Conservation (phyloP, 2,113 vertebrate species). For the Corythornis madagascariensis region DNA sequence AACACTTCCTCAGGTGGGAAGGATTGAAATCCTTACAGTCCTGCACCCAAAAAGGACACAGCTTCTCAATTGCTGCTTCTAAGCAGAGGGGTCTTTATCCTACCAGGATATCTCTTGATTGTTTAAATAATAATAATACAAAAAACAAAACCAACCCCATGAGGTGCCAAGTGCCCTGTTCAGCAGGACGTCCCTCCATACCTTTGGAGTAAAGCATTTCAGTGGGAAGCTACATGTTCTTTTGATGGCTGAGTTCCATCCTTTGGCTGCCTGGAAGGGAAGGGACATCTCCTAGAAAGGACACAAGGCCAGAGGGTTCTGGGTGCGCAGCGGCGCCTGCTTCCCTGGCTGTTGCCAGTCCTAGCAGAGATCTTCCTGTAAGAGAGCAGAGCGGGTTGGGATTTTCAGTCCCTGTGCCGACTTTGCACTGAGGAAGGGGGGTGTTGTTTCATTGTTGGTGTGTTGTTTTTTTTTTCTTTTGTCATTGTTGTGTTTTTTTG, state of each 20-base stretch:
- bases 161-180: not conserved
- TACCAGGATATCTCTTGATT: not conserved
- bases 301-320: not conserved
- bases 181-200: not conserved
- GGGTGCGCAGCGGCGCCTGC: not conserved
- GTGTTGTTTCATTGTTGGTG: too few relatives aligned
- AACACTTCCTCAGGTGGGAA: not conserved
- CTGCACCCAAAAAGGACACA: not conserved
- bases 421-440: not conserved
- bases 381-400: conserved; percentile 61
- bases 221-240: rapidly evolving
- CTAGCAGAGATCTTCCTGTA: conserved; percentile 50
- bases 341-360: not conserved
- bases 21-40: not conserved
- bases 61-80: not conserved
- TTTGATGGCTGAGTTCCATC: not conserved
- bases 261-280: not conserved
- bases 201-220: rapidly evolving
- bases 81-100: not conserved
- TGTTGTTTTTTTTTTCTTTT: too few relatives aligned
- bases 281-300: not conserved
- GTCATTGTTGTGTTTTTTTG: too few relatives aligned
- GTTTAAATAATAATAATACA: not conserved
- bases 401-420: not conserved
- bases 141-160: not conserved